These are phyloP conservation scores for Meriones unguiculatus DNA, from an alignment of 2,113 vertebrate genomes.

Conservation along the genomic window DNA sequence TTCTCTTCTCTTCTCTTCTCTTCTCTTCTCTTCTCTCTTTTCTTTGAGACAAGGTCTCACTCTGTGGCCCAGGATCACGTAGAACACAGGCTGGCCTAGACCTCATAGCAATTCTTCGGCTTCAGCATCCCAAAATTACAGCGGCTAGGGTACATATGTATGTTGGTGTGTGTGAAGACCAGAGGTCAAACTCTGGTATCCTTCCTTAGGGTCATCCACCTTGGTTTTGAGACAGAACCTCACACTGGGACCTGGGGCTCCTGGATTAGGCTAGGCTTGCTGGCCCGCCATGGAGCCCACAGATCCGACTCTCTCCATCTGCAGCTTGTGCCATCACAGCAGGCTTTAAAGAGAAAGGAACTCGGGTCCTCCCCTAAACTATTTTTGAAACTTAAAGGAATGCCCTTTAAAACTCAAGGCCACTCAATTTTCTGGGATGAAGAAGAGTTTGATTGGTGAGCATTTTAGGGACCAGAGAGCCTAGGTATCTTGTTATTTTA, in stretches of 20 bases:
- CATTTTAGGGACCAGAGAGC: neutral
- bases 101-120: too few relatives aligned
- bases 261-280: neutral
- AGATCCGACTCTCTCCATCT: neutral
- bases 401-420: neutral
- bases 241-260: too few relatives aligned
- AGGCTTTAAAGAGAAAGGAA: neutral
- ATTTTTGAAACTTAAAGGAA: slow-evolving; percentile 20
- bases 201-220: neutral
- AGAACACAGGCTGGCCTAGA: neutral
- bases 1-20: too few relatives aligned
- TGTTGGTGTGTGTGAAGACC: neutral
- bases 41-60: neutral
- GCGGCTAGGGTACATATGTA: neutral
- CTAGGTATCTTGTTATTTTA: neutral
- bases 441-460: neutral
- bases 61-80: neutral
- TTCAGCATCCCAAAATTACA: neutral
- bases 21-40: too few relatives aligned
- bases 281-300: neutral
- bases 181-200: neutral
- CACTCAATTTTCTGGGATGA: slow-evolving; percentile 12
- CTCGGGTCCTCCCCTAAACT: too few relatives aligned
- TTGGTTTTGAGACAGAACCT: neutral
- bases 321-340: too few relatives aligned